Conservation (phyloP, 1,140 invertebrate genomes). For the Colletes gigas region DNA sequence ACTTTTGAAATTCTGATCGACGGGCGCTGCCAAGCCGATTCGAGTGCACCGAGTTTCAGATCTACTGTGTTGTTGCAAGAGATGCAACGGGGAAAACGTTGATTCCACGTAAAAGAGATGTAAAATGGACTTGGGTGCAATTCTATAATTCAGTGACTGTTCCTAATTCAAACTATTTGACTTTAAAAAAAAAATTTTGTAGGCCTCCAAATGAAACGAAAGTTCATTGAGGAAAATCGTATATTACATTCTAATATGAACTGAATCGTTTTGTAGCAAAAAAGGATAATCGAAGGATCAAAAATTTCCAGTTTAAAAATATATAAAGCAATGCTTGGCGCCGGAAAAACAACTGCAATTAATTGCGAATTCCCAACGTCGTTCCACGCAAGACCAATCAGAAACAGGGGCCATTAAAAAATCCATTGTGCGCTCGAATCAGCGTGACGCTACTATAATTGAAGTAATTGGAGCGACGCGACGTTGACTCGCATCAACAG, state of each 20-base stretch:
- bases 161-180: too few relatives aligned
- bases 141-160: too few relatives aligned
- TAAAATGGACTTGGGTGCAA: too few relatives aligned
- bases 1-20: background rate
- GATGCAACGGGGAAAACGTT: too few relatives aligned
- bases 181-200: too few relatives aligned
- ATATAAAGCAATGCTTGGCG: background rate
- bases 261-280: too few relatives aligned
- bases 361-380: slow-evolving; percentile 13
- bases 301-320: background rate
- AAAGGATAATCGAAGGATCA: too few relatives aligned
- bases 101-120: too few relatives aligned
- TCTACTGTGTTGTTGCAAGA: too few relatives aligned
- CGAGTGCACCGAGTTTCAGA: background rate
- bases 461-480: slow-evolving; percentile 42
- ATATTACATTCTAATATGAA: too few relatives aligned
- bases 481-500: slow-evolving; percentile 12
- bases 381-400: slow-evolving; percentile 20
- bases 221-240: too few relatives aligned
- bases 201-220: too few relatives aligned
- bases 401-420: slow-evolving; percentile 39
- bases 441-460: slow-evolving; percentile 39
- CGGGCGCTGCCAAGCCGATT: background rate
- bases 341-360: background rate
- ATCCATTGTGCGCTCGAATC: slow-evolving; percentile 40